Evolutionary conservation across 2,797 vertebrate species (phyloP).

Genomic region (Tympanoctomys barrerae): DNA sequence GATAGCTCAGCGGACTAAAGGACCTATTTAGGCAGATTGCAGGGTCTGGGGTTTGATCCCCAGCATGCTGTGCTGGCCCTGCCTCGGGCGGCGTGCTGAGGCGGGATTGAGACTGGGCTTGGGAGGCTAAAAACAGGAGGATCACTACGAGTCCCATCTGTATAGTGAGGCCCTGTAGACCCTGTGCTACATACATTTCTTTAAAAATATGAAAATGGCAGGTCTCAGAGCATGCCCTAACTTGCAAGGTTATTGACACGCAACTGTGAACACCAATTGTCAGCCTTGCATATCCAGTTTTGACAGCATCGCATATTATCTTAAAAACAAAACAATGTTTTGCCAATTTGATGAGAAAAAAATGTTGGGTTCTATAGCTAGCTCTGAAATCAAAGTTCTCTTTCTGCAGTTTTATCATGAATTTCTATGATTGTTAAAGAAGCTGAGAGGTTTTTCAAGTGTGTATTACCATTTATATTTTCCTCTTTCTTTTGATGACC

Average conservation of each 20-base stretch:
- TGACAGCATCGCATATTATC: neutral
- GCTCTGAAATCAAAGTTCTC: neutral
- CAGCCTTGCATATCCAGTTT: neutral
- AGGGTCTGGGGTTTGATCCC: no score
- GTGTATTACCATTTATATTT: conserved; percentile 23
- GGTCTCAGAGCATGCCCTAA: neutral
- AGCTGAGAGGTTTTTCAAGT: neutral
- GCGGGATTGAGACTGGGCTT: no score
- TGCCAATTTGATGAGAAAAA: neutral
- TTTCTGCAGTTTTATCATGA: conserved; percentile 16
- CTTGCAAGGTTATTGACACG: conserved; percentile 19
- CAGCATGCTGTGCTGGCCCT: no score
- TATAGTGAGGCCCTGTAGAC: no score
- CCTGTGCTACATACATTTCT: neutral
- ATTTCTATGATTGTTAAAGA: conserved; percentile 33
- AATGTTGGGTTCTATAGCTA: neutral
- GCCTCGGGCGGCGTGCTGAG: no score
- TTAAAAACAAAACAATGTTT: neutral
- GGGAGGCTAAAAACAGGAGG: no score
- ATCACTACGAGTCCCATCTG: no score
- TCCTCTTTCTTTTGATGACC: neutral
- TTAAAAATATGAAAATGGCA: neutral
- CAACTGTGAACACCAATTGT: conserved; percentile 40
- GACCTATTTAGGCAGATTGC: no score
- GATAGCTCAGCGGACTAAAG: no score